Evolutionary conservation across 2,888 invertebrate genomes (phyloP).

Genomic region (Orchestes rusci): DNA sequence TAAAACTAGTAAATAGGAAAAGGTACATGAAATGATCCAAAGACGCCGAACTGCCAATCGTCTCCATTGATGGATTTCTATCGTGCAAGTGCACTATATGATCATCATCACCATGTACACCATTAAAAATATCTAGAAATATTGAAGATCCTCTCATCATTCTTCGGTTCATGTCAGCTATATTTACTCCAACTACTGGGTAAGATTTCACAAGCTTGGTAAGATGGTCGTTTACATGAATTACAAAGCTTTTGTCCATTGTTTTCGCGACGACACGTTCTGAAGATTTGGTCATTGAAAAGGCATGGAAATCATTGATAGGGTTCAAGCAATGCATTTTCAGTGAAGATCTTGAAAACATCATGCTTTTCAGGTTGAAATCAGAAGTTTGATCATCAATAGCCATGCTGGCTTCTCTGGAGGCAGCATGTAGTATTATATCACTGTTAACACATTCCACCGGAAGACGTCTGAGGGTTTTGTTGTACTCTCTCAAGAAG

Average conservation of each 20-base stretch:
- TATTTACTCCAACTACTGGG: slow-evolving; percentile 23
- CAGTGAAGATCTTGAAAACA: not conserved
- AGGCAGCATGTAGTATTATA: slow-evolving; percentile 28
- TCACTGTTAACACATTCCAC: slow-evolving; percentile 26
- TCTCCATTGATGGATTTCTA: slow-evolving; percentile 18
- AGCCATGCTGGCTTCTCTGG: no score
- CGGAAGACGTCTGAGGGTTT: slow-evolving; percentile 26
- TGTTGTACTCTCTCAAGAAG: slow-evolving; percentile 27
- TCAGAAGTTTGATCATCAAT: no score
- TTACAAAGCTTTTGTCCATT: no score
- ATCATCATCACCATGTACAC: no score
- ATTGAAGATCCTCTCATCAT: slow-evolving; percentile 26
- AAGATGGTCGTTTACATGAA: slow-evolving; percentile 28
- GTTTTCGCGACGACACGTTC: no score
- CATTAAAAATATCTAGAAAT: slow-evolving; percentile 13
- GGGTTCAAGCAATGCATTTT: slow-evolving; percentile 12
- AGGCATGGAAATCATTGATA: slow-evolving; percentile 10
- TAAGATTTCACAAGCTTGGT: slow-evolving; percentile 27
- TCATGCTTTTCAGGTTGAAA: slow-evolving; percentile 9
- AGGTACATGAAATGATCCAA: slow-evolving; percentile 26
- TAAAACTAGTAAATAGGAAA: slow-evolving; percentile 25
- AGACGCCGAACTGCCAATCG: slow-evolving; percentile 8
- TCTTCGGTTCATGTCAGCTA: slow-evolving; percentile 22
- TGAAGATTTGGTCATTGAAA: no score
- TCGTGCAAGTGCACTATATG: no score